phyloP scores from a whole-genome alignment of 2,888 invertebrate genomes.

The Ceriagrion tenellum region DNA sequence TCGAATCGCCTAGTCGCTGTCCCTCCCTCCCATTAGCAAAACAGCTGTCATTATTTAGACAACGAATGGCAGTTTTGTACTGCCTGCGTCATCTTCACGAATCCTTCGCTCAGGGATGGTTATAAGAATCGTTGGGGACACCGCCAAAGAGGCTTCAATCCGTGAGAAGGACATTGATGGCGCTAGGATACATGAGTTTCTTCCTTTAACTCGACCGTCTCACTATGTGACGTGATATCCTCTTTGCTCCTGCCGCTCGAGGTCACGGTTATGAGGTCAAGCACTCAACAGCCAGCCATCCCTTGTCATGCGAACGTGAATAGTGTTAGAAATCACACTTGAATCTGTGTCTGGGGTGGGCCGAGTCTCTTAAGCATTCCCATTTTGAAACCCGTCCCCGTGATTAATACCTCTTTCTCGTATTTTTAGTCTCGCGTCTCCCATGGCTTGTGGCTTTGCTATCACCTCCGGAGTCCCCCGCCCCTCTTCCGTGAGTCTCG shows the following conservation, averaged over 20 bases:
- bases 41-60: too few species aligned
- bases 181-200: not conserved
- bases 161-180: not conserved
- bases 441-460: slow-evolving; percentile 24
- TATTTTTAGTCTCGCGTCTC: slow-evolving; percentile 10
- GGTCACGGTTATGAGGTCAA: not conserved
- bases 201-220: not conserved
- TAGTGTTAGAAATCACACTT: not conserved
- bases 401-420: slow-evolving; percentile 1
- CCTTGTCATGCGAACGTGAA: not conserved
- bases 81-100: too few species aligned
- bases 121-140: too few species aligned
- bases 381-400: not conserved
- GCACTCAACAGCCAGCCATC: not conserved
- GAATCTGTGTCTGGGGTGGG: not conserved
- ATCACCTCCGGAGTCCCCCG: not conserved
- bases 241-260: not conserved
- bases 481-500: not conserved
- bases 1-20: too few species aligned
- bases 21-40: too few species aligned
- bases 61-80: too few species aligned
- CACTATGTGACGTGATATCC: not conserved
- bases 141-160: not conserved
- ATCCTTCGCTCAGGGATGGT: too few species aligned
- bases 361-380: not conserved